Conservation (phyloP, 2,797 vertebrate species). For the Nasua narica region DNA sequence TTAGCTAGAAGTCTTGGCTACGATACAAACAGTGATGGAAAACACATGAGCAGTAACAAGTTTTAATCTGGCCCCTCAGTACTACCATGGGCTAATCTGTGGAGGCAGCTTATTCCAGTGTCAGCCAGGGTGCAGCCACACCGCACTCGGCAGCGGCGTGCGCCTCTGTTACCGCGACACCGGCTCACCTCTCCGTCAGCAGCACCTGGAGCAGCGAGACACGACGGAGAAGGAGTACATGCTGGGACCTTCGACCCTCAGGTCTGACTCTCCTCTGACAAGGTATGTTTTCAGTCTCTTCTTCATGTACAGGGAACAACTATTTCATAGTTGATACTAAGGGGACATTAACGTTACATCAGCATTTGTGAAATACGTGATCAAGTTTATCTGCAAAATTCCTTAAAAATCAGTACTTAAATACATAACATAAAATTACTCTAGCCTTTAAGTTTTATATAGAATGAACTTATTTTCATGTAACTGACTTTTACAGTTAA, state of each 20-base stretch:
- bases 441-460: constrained; percentile 8
- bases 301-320: not conserved
- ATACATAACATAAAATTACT: constrained; percentile 9
- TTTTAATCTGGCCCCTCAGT: constrained; percentile 88
- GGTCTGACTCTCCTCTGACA: constrained; percentile 73
- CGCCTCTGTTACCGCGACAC: constrained; percentile 59
- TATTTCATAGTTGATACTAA: constrained; percentile 23
- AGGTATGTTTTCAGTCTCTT: constrained; percentile 81
- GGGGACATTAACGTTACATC: not conserved
- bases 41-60: constrained; percentile 93
- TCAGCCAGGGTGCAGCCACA: constrained; percentile 87
- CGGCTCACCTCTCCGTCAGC: constrained; percentile 38
- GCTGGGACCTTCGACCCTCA: constrained; percentile 77
- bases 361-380: constrained; percentile 5
- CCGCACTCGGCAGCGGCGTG: constrained; percentile 77
- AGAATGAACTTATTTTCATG: constrained; percentile 39
- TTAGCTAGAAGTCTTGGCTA: constrained; percentile 90
- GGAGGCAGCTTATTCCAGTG: constrained; percentile 87
- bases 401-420: constrained; percentile 42
- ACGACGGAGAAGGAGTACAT: constrained; percentile 67
- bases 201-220: constrained; percentile 44
- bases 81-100: constrained; percentile 88
- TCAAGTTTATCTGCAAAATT: not conserved
- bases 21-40: constrained; percentile 92
- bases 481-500: constrained; percentile 12